Percentiles rank a stretch among this genome's conserved stretches.
These are phyloP conservation scores for Sebastes minor DNA, from an alignment of 2,797 vertebrate genomes.

Conservation along the genomic window DNA sequence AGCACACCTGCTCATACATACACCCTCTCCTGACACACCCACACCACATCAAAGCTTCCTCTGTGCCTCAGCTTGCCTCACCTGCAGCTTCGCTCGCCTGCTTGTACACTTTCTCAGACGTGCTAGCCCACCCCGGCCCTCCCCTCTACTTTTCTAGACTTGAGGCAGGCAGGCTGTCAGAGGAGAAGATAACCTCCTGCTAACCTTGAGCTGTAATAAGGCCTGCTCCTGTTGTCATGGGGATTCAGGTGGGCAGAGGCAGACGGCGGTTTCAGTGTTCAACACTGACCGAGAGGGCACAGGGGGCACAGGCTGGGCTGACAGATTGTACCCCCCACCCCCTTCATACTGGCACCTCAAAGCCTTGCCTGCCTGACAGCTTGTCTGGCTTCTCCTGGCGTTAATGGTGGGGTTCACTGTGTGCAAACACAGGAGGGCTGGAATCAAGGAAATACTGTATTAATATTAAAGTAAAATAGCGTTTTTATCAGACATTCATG, in stretches of 20 bases:
- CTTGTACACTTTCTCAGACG: constrained; percentile 18
- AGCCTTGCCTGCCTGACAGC: constrained; percentile 54
- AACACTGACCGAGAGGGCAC: constrained; percentile 41
- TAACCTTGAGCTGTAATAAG: constrained; percentile 80
- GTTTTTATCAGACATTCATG: constrained; percentile 23
- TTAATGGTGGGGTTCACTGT: constrained; percentile 18
- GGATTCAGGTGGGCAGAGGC: constrained; percentile 59
- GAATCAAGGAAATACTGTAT: constrained; percentile 12
- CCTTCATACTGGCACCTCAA: constrained; percentile 55
- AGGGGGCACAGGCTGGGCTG: constrained; percentile 65
- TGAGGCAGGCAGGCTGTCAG: constrained; percentile 60
- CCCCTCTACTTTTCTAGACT: constrained; percentile 10
- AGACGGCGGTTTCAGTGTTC: constrained; percentile 19
- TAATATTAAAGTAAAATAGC: neutral
- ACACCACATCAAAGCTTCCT: constrained; percentile 18
- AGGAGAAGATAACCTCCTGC: constrained; percentile 67
- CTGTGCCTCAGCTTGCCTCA: neutral
- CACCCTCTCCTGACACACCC: neutral
- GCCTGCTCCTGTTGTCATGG: constrained; percentile 59
- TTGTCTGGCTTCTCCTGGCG: constrained; percentile 51
- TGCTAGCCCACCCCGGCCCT: neutral
- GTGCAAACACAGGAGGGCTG: constrained; percentile 12
- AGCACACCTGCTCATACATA: neutral
- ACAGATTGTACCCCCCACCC: constrained; percentile 66
- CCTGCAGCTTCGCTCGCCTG: neutral